Conservation (phyloP, 1,140 invertebrate species). For the Papilio dardanus region DNA sequence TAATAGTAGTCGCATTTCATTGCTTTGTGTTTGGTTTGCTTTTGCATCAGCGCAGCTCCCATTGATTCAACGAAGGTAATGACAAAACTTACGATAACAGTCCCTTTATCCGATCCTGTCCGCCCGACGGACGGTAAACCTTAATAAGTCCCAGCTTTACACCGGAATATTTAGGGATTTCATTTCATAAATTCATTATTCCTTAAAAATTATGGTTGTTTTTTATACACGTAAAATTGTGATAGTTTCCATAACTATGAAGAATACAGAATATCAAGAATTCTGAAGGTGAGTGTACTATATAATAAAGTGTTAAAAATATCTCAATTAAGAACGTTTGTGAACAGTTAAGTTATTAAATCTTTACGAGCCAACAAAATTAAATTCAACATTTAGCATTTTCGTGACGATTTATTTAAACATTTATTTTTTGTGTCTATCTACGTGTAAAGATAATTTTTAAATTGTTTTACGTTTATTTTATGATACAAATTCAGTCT, state of each 20-base stretch:
- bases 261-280: background rate
- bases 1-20: too few species aligned
- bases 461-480: background rate
- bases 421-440: background rate
- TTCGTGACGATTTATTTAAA: background rate
- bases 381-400: background rate
- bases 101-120: background rate
- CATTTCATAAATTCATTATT: conserved; percentile 18
- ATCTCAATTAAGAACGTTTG: too few species aligned
- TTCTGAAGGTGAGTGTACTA: background rate
- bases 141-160: conserved; percentile 8
- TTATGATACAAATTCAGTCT: background rate
- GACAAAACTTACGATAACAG: conserved; percentile 18
- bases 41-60: background rate
- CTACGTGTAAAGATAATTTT: background rate
- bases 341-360: too few species aligned
- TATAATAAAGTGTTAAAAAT: background rate
- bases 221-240: background rate
- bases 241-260: background rate
- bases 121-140: conserved; percentile 6
- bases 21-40: conserved; percentile 7
- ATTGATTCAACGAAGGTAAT: background rate
- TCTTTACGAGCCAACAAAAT: background rate
- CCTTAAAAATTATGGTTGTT: background rate
- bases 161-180: background rate